Conservation (phyloP, 2,113 vertebrate genomes). For the Anarrhichthys ocellatus region DNA sequence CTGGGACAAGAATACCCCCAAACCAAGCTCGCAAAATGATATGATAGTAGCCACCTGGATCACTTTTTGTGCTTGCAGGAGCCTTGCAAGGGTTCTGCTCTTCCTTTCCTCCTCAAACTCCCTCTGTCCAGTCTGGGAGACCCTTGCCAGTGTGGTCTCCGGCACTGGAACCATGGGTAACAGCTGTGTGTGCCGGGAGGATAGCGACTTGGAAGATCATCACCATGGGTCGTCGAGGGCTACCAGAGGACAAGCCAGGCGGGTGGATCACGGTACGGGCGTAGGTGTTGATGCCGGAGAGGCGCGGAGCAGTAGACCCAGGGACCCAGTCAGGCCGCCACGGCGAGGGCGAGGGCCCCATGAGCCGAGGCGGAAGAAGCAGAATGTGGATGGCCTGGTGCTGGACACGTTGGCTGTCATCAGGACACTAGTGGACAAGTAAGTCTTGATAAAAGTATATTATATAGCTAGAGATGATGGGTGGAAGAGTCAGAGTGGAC, state of each 20-base stretch:
- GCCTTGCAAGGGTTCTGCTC: slow-evolving; percentile 92
- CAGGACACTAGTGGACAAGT: slow-evolving; percentile 99
- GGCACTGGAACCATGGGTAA: slow-evolving; percentile 90
- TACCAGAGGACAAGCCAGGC: slow-evolving; percentile 82
- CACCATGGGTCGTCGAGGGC: slow-evolving; percentile 77
- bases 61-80: slow-evolving; percentile 96
- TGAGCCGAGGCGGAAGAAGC: slow-evolving; percentile 96
- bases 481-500: neutral
- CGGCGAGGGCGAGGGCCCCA: slow-evolving; percentile 95
- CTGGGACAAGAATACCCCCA: slow-evolving; percentile 79
- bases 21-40: slow-evolving; percentile 92
- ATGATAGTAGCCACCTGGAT: slow-evolving; percentile 98
- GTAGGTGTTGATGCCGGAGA: slow-evolving; percentile 72
- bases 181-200: slow-evolving; percentile 96
- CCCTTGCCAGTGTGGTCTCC: slow-evolving; percentile 78
- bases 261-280: slow-evolving; percentile 82
- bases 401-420: slow-evolving; percentile 98
- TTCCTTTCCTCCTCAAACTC: slow-evolving; percentile 89
- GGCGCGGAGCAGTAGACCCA: slow-evolving; percentile 88
- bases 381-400: slow-evolving; percentile 96
- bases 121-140: slow-evolving; percentile 87
- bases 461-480: neutral
- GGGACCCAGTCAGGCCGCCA: slow-evolving; percentile 95
- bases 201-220: slow-evolving; percentile 93
- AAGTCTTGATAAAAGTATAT: slow-evolving; percentile 77